Evolutionary conservation across 2,113 vertebrate species (phyloP).

Genomic region (Chlorocebus sabaeus): DNA sequence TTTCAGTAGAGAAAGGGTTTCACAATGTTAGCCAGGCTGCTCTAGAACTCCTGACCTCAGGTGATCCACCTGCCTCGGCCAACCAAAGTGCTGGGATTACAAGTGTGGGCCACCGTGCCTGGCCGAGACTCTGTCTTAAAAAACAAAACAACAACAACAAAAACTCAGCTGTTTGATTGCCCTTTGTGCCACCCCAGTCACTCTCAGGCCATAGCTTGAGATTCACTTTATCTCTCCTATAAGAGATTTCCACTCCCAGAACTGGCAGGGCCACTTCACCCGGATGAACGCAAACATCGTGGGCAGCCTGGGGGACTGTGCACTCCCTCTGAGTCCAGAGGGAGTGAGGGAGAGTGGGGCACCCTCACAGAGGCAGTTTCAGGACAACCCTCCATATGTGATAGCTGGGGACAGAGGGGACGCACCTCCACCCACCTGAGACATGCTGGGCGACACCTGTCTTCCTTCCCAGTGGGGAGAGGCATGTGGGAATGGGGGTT

Average conservation of each 20-base stretch:
- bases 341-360: accelerated
- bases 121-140: not conserved
- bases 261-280: not conserved
- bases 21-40: too few species aligned
- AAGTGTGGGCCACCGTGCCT: too few species aligned
- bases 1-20: too few species aligned
- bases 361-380: not conserved
- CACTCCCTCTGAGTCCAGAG: not conserved
- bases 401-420: not conserved
- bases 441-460: not conserved
- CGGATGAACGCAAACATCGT: not conserved
- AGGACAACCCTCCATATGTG: not conserved
- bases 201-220: not conserved
- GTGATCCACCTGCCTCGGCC: too few species aligned
- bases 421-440: not conserved
- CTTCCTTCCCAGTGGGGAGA: not conserved
- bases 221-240: not conserved
- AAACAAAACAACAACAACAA: not conserved
- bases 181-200: not conserved
- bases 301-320: not conserved
- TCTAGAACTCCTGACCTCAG: too few species aligned
- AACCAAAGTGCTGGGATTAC: too few species aligned
- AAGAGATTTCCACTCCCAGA: not conserved
- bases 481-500: not conserved
- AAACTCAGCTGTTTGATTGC: not conserved